Evolutionary conservation across 2,888 invertebrate genomes (phyloP), one percentile per base, ranked within the genome.

Genomic region (Calephelis perditalis): DNA sequence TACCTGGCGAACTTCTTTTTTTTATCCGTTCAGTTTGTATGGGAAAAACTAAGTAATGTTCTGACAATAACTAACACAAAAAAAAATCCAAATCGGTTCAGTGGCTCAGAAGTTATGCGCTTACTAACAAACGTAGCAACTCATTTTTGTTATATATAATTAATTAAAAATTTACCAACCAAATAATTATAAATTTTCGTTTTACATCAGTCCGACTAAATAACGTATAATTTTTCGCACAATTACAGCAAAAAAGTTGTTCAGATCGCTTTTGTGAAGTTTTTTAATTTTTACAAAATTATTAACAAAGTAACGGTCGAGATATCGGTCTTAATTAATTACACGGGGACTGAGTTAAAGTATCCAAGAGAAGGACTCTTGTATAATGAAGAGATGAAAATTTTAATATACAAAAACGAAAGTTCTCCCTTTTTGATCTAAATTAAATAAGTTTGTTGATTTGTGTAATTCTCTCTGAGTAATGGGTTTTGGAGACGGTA

Each of bases 331-430:
- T 62, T 66, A 63, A 66, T 66, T 66, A 66, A 63, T 60, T 55
- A 62, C 58, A 58, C 52, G 59, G 59, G 62, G 62, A 52, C 58
- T 8, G 35, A 61, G 63, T 60, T 49, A 58, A 58, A 58, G 55
- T 47, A 43, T 62, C 46, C 46, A 47, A 49, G 56, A 55, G 43
- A 36, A 47, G 57, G 45, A 59, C 58, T 60, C 58, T 44, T 57
- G 60, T 64, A 64, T 65, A 64, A 68, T 68, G 67, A 65, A 64
- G 64, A 66, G 62, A 62, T 62, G 62, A 66, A 54, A 63, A 64
- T 68, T 67, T 67, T 68, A 68, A 67, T 66, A 64, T 65, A 67
- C 62, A 55, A 56, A 62, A 66, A 67, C 56, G 60, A 65, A 68
- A 66, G 62, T 67, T 65, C 60, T 40, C 56, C 64, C 46, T 64